Evolutionary conservation across 2,113 vertebrate species (phyloP), one percentile per base, ranked within the genome.

Genomic region (Bubo scandiacus): DNA sequence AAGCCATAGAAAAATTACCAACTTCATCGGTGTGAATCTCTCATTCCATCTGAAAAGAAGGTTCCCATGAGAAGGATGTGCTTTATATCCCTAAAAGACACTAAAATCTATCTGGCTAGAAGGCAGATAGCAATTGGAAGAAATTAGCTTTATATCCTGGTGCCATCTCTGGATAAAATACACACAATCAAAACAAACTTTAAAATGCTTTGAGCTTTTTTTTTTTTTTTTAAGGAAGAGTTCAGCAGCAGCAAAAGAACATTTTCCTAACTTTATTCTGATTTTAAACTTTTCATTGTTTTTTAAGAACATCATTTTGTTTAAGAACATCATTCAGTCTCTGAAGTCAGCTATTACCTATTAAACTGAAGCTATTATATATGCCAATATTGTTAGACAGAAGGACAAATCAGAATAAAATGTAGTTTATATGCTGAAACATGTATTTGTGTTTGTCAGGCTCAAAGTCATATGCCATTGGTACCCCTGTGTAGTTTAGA

Each of bases 71-170:
- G 83, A 78, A 75, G 49, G 58, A 82, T 72, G 81, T 61, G 68
- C 73, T 92, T 89, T 85, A 17, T 87, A 79, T 86, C 84, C 81
- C 70, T 88, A 23, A 90, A 91, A 91, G 92, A 86, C 83, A 88
- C 61, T 81, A 34, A 71, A 59, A 83, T 71, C 80, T 57, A 12
- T 91, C 86, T 79, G 67, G 68, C 88, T 86, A 13, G 72, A 78
- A 95, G 86, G 68, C 88, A 86, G 88, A 66, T 25, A 63, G 65
- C 95, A 92, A 91, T 30, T 79, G 83, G 68, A 93, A 95, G 88
- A 83, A 96, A 93, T 96, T 71, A 95, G 67, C 92, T 93, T 86
- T 92, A 67, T 86, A 74, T 92, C 68, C 57, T 61, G 47, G 80
- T 95, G 83, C 88, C 58, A 77, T 29, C 81, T 94, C 71, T 66